Conservation (phyloP, 2,888 invertebrate species). For the Oligia latruncula region DNA sequence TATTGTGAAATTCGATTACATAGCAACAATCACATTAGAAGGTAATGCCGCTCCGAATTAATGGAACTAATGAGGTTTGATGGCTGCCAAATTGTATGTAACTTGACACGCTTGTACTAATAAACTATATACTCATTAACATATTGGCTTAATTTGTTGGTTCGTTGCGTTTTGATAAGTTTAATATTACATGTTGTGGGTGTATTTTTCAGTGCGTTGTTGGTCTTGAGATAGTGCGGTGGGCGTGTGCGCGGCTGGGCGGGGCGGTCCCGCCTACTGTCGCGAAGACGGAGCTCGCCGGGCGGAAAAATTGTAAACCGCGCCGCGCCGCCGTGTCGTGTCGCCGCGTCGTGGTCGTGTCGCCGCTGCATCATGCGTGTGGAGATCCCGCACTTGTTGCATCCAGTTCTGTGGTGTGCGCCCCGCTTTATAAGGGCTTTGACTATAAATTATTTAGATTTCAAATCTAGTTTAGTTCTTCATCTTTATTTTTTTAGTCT, state of each 20-base stretch:
- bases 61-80: slow-evolving; percentile 74
- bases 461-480: background rate
- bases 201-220: slow-evolving; percentile 53
- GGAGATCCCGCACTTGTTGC: slow-evolving; percentile 79
- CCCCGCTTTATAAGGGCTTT: background rate
- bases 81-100: slow-evolving; percentile 69
- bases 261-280: slow-evolving; percentile 83
- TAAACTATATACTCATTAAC: slow-evolving; percentile 60
- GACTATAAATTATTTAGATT: background rate
- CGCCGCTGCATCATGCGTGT: slow-evolving; percentile 59
- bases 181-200: slow-evolving; percentile 46
- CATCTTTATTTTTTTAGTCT: background rate
- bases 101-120: slow-evolving; percentile 67
- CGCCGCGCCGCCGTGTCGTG: slow-evolving; percentile 32
- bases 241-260: slow-evolving; percentile 84
- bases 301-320: slow-evolving; percentile 78
- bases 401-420: slow-evolving; percentile 16
- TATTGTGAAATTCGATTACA: slow-evolving; percentile 53
- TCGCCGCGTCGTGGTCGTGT: slow-evolving; percentile 45
- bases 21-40: slow-evolving; percentile 59
- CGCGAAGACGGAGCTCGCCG: slow-evolving; percentile 81
- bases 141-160: slow-evolving; percentile 45
- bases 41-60: slow-evolving; percentile 71
- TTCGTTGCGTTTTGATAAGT: slow-evolving; percentile 50
- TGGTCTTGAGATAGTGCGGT: slow-evolving; percentile 74